Evolutionary conservation across 2,888 invertebrate genomes (phyloP), one percentile per base, ranked within the genome.

Genomic region (Cetonia aurata): DNA sequence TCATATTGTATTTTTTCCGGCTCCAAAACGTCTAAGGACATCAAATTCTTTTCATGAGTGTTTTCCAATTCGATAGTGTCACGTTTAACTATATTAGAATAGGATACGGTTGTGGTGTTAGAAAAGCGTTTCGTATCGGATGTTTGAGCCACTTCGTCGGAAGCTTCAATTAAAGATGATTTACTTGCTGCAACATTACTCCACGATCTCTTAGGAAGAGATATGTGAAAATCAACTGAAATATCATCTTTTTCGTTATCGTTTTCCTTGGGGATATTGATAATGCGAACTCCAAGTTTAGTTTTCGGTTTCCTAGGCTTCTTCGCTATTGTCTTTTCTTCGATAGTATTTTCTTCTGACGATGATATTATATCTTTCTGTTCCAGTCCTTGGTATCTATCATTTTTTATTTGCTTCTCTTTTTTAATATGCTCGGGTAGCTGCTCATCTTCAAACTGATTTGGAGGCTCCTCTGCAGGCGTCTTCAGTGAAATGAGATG

Each of bases 161-260:
- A 67, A 86, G 86, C 75, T 86, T 86, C 52, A 86, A 37, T 76
- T 37, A 82, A 80, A 44, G 78, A 73, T 67, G 76, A 73, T 77
- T 80, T 77, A 68, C 72, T 73, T 73, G 87, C 86, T 48, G 87
- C 87, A 74, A 88, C 85, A 55, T 86, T 86, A 77, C 88, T 88
- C 88, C 88, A 89, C 12, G 88, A 87, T 80, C 86, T 86, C 31
- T 83, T 81, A 2, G 83, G 75, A 17, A 78, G 84, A n/a, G 74
- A 71, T 60, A 77, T 75, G 69, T 77, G 78, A 8, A 74, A 66
- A 4, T 73, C 70, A 6, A 70, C 68, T 6, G 73, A 66, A 25
- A 62, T 46, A 19, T 71, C 65, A 10, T 73, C 72, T 8, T 69
- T 60, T 41, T 74, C 71, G 42, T 75, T 71, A 15, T 75, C 72